phyloP scores from a whole-genome alignment of 37 sponge, comb jelly and placozoan species.

The Spongia lamella region DNA sequence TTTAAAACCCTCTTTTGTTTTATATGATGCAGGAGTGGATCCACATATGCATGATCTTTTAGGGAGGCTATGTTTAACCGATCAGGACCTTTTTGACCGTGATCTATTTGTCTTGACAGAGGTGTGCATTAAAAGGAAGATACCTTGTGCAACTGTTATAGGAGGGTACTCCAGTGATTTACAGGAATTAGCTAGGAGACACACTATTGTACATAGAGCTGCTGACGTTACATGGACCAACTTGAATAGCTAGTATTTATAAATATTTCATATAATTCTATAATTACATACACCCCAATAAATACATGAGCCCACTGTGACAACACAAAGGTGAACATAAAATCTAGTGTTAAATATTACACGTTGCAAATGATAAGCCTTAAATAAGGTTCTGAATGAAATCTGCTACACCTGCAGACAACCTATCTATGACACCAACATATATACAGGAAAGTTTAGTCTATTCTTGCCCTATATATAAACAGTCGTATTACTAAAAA shows the following conservation, averaged over 20 bases:
- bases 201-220: slow-evolving; percentile 28
- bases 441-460: too few species aligned
- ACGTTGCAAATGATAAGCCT: background rate
- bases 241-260: background rate
- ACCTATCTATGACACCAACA: too few species aligned
- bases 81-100: background rate
- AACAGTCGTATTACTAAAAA: too few species aligned
- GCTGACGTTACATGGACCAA: slow-evolving; percentile 1
- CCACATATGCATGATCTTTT: slow-evolving; percentile 12
- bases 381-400: background rate
- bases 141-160: slow-evolving; percentile 33
- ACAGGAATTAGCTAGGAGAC: background rate
- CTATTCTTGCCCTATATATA: too few species aligned
- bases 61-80: slow-evolving; percentile 13
- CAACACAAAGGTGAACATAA: background rate
- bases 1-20: slow-evolving; percentile 4
- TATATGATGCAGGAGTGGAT: slow-evolving; percentile 37
- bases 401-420: too few species aligned
- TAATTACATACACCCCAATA: too few species aligned
- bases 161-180: slow-evolving; percentile 17
- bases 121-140: background rate
- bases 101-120: slow-evolving; percentile 6
- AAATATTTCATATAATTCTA: too few species aligned
- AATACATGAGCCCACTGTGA: too few species aligned
- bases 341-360: background rate